Base-by-base conservation (phyloP, 92 coral and sea anemone genomes). In the Metridium senile region DNA sequence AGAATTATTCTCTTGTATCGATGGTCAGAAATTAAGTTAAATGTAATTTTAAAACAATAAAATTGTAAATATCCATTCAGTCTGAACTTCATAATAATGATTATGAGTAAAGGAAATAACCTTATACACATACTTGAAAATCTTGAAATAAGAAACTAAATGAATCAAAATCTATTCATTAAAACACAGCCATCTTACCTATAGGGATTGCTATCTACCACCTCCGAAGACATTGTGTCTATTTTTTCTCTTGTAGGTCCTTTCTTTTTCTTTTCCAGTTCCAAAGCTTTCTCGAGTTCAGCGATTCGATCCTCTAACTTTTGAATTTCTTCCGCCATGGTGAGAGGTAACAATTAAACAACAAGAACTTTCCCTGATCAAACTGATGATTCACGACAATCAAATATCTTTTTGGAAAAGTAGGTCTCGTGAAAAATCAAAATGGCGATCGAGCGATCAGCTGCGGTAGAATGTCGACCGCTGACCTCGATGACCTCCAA, bases 131-230 rank as follows among this genome's bases (percentile, higher is more conserved):
- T 54, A 54, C 20, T 20, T 2, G 4, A 20, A 54, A 19, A 13
- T 54, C 59, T 63, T 11, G 69, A 29, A 63, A 63, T 30, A 28
- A 13, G 20, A 28, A 11, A 31, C 7, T 39, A 59, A 20, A 18
- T 33, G 54, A 32, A 57, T 33, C 67, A 34, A 28, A 33, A 18
- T 57, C 66, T 39, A 39, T 39, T 39, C 8, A 39, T 39, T 39
- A 21, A 33, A 33, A 29, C 52, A 33, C 29, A 49, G 57, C 58
- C 33, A 21, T 33, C 77, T 32, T 31, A 94, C 98, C 98, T 94
- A 87, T 94, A 94, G 1, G 98, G 98, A 87, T 94, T 94, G 52
- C 93, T 86, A 67, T 94, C 98, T 9, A 94, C 97, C 1, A 94
- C 98, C 68, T 94, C 98, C 13, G 95, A 82, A 23, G 93, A 91